Base-by-base conservation (phyloP, 2,113 vertebrate genomes). In the Catagonus wagneri region DNA sequence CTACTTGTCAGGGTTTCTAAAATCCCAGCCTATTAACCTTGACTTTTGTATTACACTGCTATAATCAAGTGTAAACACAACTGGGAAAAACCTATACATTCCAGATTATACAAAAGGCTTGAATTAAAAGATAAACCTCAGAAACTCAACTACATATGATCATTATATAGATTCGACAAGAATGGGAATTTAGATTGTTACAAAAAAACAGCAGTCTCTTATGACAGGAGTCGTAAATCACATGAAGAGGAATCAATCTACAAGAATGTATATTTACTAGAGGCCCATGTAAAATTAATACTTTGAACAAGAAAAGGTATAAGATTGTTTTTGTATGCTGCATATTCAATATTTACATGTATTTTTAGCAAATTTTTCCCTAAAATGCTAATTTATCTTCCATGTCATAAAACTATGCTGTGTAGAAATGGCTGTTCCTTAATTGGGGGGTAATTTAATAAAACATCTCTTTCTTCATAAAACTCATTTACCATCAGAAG, bases 101-200 rank as follows among this genome's bases (percentile, higher is more conserved):
- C 29, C 83, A 88, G 9, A 88, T 95, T 81, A 66, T 13, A 74
- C 8, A 88, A 90, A 92, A 94, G 25, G 5, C 72, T 80, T 79
- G 34, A 90, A 96, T 86, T 89, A 83, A 96, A 97, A 94, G 66
- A 88, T 61, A 93, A 95, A 63, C 10, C 58, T 92, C 23, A 61
- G 63, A 92, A 94, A 89, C 11, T 90, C 61, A 72, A 83, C 50
- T 60, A 90, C 76, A 85, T 61, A 76, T 44, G 32, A 32, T 52
- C 68, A 50, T 60, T 87, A 34, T n/a, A 94, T 36, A 80, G n/a
- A 90, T 72, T 93, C 27, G 11, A 88, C 22, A 80, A 36, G 44
- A 86, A 93, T 19, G 71, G 19, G 19, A 94, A 96, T 89, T 91
- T 76, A 93, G 36, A 80, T 36, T 94, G 54, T 88, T 93, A 81